Percentiles rank a stretch among this genome's conserved stretches.
phyloP scores from a whole-genome alignment of 2,888 invertebrate species.

The Thumatha senex region DNA sequence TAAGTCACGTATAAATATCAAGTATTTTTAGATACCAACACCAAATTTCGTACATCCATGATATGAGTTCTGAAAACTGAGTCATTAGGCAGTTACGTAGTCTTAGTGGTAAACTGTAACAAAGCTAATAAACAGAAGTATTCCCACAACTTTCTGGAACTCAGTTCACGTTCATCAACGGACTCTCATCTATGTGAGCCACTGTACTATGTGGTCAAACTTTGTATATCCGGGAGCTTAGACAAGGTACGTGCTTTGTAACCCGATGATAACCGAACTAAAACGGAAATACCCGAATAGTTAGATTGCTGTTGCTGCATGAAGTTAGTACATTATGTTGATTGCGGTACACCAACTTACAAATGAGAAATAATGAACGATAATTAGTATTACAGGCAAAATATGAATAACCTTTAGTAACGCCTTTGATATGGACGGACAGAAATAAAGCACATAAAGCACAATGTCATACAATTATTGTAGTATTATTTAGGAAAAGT shows the following conservation, averaged over 20 bases:
- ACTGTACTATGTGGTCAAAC: conserved; percentile 22
- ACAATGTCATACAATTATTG: no score
- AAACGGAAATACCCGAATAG: conserved; percentile 20
- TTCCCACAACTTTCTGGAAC: conserved; percentile 8
- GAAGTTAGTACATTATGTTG: conserved; percentile 18
- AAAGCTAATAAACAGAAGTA: conserved; percentile 13
- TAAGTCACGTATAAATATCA: background rate
- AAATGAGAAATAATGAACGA: no score
- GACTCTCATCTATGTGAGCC: conserved; percentile 10
- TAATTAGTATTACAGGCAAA: no score
- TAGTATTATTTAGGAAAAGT: no score
- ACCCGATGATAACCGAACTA: conserved; percentile 11
- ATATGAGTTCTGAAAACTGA: background rate
- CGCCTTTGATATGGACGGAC: no score
- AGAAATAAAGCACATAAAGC: no score
- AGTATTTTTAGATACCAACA: background rate
- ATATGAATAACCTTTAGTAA: no score
- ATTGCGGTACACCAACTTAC: conserved; percentile 6
- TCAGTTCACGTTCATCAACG: conserved; percentile 8
- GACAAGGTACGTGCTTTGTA: conserved; percentile 20
- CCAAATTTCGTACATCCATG: background rate
- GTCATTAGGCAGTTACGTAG: background rate
- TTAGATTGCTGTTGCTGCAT: no score
- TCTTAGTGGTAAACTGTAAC: background rate
- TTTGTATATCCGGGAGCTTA: conserved; percentile 20